Conservation (phyloP, 2,797 vertebrate genomes). For the Pseudochaenichthys georgianus region DNA sequence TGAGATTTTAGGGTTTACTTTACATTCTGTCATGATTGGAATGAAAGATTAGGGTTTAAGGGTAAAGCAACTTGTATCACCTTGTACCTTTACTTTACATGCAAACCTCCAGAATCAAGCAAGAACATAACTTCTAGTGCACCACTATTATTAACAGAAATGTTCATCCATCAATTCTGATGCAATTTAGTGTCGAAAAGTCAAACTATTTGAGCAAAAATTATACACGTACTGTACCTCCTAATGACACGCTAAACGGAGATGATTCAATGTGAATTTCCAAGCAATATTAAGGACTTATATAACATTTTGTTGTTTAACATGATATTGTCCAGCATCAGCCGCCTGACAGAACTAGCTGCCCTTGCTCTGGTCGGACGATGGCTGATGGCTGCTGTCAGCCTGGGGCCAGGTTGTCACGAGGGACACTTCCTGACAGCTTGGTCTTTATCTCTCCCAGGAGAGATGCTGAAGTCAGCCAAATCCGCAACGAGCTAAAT, state of each 20-base stretch:
- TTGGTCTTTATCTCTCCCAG: conserved; percentile 59
- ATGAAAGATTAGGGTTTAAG: not conserved
- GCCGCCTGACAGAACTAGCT: conserved; percentile 45
- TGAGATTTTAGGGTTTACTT: not conserved
- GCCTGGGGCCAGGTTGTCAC: conserved; percentile 64
- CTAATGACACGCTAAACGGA: not conserved
- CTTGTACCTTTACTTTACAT: not conserved
- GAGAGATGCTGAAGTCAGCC: conserved; percentile 72
- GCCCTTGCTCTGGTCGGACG: conserved; percentile 50
- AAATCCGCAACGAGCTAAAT: conserved; percentile 54
- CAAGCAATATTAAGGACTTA: not conserved
- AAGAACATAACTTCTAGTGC: not conserved
- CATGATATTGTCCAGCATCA: conserved; percentile 37
- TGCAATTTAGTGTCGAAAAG: conserved; percentile 1
- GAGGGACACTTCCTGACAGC: conserved; percentile 62
- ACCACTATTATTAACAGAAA: not conserved
- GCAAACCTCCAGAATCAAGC: not conserved
- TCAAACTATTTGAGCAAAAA: conserved; percentile 12
- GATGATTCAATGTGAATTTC: conserved; percentile 31
- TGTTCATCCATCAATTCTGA: not conserved
- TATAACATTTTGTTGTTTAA: conserved; percentile 1
- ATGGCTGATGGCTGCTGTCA: conserved; percentile 57
- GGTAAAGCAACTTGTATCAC: not conserved
- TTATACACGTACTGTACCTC: not conserved
- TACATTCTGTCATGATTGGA: not conserved